Evolutionary conservation across 1,140 invertebrate genomes (phyloP), one percentile per base, ranked within the genome.

Genomic region (Pseudobourletiella spinata): DNA sequence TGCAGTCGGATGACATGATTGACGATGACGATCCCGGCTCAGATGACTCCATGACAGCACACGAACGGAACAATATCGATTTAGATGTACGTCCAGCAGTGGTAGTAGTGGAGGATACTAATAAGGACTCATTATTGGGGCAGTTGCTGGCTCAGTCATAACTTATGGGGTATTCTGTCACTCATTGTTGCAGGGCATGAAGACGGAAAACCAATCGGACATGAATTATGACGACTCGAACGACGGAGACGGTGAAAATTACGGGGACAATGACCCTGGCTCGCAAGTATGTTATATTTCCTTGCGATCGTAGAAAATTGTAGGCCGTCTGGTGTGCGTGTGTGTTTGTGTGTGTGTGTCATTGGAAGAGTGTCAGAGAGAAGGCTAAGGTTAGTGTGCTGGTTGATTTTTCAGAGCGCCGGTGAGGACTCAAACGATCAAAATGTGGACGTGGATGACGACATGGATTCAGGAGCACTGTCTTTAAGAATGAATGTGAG

Each of bases 341-440:
- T n/a, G n/a, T n/a, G n/a, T n/a, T n/a, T n/a, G n/a, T n/a, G n/a
- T n/a, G n/a, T n/a, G n/a, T n/a, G n/a, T n/a, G n/a, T n/a, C n/a
- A n/a, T n/a, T n/a, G n/a, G n/a, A n/a, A n/a, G n/a, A n/a, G n/a
- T n/a, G n/a, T n/a, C n/a, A n/a, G n/a, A n/a, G n/a, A n/a, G n/a
- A n/a, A n/a, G n/a, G n/a, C n/a, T n/a, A n/a, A n/a, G n/a, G n/a
- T n/a, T n/a, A n/a, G n/a, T n/a, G n/a, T n/a, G n/a, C n/a, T 39
- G 32, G 8, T n/a, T 39, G n/a, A 39, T 39, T 39, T 8, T 57
- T 6, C 58, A 63, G 65, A 55, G 54, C 24, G 26, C 46, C 4
- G 65, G 44, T 20, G 64, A 62, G 4, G 51, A 63, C 50, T 67
- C 56, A 56, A 63, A 61, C 14, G 66, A 67, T 32, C 57, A 67